These are phyloP conservation scores for Dichetophora obliterata DNA, from an alignment of 2,888 invertebrate genomes.

Conservation along the genomic window DNA sequence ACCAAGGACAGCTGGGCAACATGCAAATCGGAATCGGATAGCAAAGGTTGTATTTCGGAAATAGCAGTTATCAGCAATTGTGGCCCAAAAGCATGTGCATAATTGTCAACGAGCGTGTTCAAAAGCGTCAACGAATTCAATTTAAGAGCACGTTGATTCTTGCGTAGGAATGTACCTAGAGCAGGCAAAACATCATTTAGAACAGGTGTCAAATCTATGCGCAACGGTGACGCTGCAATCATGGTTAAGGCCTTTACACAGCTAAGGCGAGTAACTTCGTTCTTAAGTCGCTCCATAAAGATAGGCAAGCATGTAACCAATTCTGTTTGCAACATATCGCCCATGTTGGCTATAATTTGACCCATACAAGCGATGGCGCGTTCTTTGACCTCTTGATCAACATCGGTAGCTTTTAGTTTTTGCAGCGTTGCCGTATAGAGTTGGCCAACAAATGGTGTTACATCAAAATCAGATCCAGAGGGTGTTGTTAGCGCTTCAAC, in stretches of 20 bases:
- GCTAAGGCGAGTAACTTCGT: conserved; percentile 96
- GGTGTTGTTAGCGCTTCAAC: conserved; percentile 61
- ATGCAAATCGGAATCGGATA: conserved; percentile 95
- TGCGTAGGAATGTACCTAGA: conserved; percentile 92
- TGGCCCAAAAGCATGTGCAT: conserved; percentile 76
- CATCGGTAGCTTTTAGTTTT: conserved; percentile 92
- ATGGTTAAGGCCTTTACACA: conserved; percentile 96
- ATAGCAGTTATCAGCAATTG: conserved; percentile 81
- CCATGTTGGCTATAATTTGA: conserved; percentile 92
- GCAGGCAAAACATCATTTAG: conserved; percentile 91
- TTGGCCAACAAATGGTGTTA: conserved; percentile 82
- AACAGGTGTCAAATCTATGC: conserved; percentile 86
- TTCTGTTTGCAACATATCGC: conserved; percentile 85
- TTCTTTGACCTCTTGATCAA: conserved; percentile 99
- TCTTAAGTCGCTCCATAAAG: conserved; percentile 93
- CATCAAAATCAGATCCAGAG: conserved; percentile 75
- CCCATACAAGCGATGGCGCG: conserved; percentile 97
- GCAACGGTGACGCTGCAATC: conserved; percentile 90
- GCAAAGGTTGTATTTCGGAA: conserved; percentile 88
- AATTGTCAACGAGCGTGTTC: conserved; percentile 91
- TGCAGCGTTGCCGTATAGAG: conserved; percentile 89
- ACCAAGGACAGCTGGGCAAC: conserved; percentile 93
- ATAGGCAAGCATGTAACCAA: conserved; percentile 90
- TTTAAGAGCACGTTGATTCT: conserved; percentile 96
- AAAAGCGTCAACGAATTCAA: conserved; percentile 89